These are phyloP conservation scores for Chiroxiphia lanceolata DNA, from an alignment of 2,797 vertebrate species.

Conservation along the genomic window DNA sequence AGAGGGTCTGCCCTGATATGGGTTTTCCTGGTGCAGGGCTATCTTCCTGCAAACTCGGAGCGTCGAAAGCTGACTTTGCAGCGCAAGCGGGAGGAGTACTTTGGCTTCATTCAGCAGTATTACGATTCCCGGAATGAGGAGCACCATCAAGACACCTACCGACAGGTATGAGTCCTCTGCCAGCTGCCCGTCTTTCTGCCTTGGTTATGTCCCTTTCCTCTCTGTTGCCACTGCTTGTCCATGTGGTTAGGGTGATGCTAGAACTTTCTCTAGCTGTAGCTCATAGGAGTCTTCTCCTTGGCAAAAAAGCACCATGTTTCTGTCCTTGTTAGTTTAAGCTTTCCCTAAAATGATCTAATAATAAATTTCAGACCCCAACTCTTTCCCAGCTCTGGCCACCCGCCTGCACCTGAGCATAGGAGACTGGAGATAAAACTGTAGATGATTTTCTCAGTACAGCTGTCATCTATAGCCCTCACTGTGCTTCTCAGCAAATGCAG, in stretches of 20 bases:
- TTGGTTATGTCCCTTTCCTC: neutral
- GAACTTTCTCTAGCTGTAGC: neutral
- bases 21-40: conserved; percentile 79
- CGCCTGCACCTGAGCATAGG: neutral
- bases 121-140: conserved; percentile 97
- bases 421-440: neutral
- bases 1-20: neutral
- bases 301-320: neutral
- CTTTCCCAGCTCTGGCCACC: neutral
- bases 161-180: conserved; percentile 82
- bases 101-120: conserved; percentile 98
- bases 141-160: conserved; percentile 94
- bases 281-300: neutral
- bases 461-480: neutral
- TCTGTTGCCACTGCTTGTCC: neutral
- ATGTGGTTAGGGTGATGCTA: neutral
- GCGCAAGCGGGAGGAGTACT: conserved; percentile 96
- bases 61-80: conserved; percentile 89
- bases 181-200: neutral
- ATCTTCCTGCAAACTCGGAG: conserved; percentile 94
- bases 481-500: neutral
- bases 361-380: neutral
- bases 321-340: neutral
- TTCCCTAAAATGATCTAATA: neutral
- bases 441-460: neutral